Percentiles rank a stretch among this genome's conserved stretches.
Conservation (phyloP, 2,113 vertebrate genomes). For the Cyanoderma ruficeps region DNA sequence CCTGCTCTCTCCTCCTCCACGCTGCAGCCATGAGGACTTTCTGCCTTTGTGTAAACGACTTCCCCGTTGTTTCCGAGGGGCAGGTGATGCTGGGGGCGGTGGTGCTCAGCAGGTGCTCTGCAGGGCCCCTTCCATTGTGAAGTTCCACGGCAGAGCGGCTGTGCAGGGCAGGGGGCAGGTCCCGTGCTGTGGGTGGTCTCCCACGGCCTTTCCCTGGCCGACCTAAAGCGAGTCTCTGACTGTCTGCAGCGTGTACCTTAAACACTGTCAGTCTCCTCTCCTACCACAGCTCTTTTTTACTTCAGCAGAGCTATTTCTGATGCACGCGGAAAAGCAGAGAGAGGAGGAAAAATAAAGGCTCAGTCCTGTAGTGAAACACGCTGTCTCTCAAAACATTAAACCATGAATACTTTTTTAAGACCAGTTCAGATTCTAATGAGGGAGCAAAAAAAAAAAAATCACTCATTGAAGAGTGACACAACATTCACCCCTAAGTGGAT, state of each 20-base stretch:
- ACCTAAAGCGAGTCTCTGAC: background rate
- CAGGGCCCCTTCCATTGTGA: background rate
- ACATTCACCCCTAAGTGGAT: background rate
- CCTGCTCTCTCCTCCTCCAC: background rate
- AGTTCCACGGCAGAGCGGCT: background rate
- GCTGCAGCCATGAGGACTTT: background rate
- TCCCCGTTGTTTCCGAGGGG: background rate
- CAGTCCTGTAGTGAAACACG: background rate
- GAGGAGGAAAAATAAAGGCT: background rate
- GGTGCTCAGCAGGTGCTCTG: background rate
- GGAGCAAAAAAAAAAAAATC: background rate
- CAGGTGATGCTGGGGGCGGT: background rate
- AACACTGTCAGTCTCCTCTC: background rate
- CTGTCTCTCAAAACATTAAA: background rate
- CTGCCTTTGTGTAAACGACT: background rate
- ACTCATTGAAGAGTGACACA: background rate
- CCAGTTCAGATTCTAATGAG: background rate
- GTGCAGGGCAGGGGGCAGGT: background rate
- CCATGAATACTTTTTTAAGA: background rate
- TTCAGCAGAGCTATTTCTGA: slow-evolving; percentile 2
- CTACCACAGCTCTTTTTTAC: background rate
- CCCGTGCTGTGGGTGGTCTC: background rate
- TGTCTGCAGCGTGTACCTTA: background rate
- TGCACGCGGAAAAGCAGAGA: background rate
- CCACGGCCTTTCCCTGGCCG: background rate